A percentile compares a stretch with the other conserved stretches of the same genome.
Evolutionary conservation across 2,888 invertebrate species (phyloP).

Genomic region (Perithous albicinctus): DNA sequence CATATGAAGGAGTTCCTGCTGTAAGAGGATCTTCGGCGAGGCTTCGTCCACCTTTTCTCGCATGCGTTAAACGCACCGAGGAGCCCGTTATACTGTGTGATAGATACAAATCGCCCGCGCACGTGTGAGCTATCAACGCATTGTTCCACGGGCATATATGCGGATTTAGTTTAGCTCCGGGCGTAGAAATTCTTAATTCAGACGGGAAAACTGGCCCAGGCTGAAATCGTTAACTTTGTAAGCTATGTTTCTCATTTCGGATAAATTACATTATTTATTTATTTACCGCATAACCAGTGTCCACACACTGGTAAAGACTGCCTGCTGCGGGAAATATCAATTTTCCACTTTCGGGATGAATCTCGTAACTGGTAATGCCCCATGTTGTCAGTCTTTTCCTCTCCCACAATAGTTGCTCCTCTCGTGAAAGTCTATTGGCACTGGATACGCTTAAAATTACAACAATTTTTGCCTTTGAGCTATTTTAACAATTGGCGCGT

Average conservation of each 20-base stretch:
- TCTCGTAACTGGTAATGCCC: slow-evolving; percentile 97
- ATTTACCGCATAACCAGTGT: slow-evolving; percentile 89
- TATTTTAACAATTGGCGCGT: slow-evolving; percentile 39
- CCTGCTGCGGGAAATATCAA: slow-evolving; percentile 96
- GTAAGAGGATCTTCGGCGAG: slow-evolving; percentile 93
- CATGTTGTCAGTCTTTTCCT: slow-evolving; percentile 95
- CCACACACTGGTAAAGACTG: slow-evolving; percentile 94
- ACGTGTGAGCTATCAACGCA: slow-evolving; percentile 95
- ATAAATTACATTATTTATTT: neutral
- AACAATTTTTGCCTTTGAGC: slow-evolving; percentile 53
- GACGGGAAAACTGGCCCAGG: slow-evolving; percentile 89
- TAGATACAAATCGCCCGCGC: slow-evolving; percentile 96
- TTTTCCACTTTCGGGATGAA: slow-evolving; percentile 92
- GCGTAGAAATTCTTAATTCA: slow-evolving; percentile 88
- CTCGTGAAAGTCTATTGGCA: slow-evolving; percentile 90
- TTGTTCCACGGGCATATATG: slow-evolving; percentile 93
- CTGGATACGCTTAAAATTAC: slow-evolving; percentile 82
- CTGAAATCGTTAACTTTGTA: slow-evolving; percentile 78
- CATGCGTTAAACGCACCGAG: slow-evolving; percentile 90
- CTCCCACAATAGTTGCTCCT: slow-evolving; percentile 96
- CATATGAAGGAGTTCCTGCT: slow-evolving; percentile 98
- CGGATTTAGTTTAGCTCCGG: slow-evolving; percentile 91
- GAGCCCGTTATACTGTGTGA: slow-evolving; percentile 89
- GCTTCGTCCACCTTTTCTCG: slow-evolving; percentile 88
- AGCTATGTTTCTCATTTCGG: neutral